Conservation (phyloP, 1,140 invertebrate genomes). For the Pogonus chalceus region DNA sequence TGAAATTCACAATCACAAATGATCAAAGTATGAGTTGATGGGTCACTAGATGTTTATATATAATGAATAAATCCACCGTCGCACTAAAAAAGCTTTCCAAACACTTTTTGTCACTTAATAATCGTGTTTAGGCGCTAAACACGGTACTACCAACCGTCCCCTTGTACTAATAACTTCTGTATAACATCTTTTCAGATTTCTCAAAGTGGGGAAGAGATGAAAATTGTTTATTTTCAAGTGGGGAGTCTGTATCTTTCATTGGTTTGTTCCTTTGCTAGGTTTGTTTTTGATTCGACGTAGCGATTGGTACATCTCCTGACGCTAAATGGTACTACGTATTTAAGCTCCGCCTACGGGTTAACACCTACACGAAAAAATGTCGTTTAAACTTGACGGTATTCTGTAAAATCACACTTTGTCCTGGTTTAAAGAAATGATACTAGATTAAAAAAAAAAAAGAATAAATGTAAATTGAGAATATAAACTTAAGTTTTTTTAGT, state of each 20-base stretch:
- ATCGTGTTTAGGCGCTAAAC: not conserved
- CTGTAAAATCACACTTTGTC: not conserved
- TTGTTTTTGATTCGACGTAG: not conserved
- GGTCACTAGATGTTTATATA: not conserved
- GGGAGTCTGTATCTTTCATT: not conserved
- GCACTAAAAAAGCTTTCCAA: not conserved
- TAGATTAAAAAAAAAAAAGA: not conserved
- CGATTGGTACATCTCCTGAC: not conserved
- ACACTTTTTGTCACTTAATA: not conserved
- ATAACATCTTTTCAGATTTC: not conserved
- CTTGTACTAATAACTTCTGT: slow-evolving; percentile 4
- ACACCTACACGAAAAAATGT: slow-evolving; percentile 1
- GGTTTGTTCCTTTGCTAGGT: not conserved
- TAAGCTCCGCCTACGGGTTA: not conserved
- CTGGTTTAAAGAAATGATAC: not conserved
- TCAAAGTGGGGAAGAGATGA: not conserved
- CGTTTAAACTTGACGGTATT: not conserved
- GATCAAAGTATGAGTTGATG: not conserved
- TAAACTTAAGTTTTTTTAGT: not conserved
- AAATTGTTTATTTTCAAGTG: slow-evolving; percentile 2
- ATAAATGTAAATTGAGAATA: not conserved
- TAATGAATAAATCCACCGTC: not conserved
- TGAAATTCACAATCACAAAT: not conserved
- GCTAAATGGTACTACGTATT: not conserved
- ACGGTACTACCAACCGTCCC: not conserved